These are phyloP conservation scores for Porites lutea DNA, from an alignment of 64 coral and sea anemone genomes.

Conservation along the genomic window DNA sequence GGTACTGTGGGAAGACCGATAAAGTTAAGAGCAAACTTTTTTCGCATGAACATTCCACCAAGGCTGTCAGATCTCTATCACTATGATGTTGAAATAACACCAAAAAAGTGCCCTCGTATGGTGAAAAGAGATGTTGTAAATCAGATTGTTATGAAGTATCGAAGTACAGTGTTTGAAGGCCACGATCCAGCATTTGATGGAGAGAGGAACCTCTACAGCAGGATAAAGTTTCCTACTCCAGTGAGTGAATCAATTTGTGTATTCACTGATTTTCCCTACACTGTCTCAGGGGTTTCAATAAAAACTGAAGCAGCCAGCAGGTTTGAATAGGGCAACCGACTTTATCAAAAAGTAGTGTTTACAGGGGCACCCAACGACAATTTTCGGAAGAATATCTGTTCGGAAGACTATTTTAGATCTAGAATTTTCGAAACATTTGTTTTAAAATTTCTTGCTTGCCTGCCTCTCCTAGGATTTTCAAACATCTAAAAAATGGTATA, in stretches of 20 bases:
- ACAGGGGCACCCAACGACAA: too few species aligned
- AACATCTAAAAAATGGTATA: too few species aligned
- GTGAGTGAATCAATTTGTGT: constrained; percentile 22
- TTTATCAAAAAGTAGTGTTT: too few species aligned
- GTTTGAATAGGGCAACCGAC: too few species aligned
- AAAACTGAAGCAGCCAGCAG: too few species aligned
- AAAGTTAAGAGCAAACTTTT: constrained; percentile 57
- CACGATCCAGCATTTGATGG: constrained; percentile 87
- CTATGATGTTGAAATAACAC: constrained; percentile 69
- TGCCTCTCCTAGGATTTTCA: too few species aligned
- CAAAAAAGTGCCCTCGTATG: constrained; percentile 8
- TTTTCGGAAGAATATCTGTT: too few species aligned
- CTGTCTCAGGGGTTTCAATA: too few species aligned
- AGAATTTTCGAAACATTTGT: too few species aligned
- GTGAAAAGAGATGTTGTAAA: constrained; percentile 58
- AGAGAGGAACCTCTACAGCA: constrained; percentile 72
- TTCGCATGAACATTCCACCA: constrained; percentile 23
- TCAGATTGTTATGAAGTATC: constrained; percentile 15
- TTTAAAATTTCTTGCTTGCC: too few species aligned
- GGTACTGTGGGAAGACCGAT: constrained; percentile 64
- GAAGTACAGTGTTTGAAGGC: constrained; percentile 19
- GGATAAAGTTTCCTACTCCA: constrained; percentile 45
- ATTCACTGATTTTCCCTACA: not conserved
- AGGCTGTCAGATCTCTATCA: constrained; percentile 44
- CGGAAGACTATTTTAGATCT: too few species aligned